Evolutionary conservation across 1,140 invertebrate genomes (phyloP), one percentile per base, ranked within the genome.

Genomic region (Gerris buenoi): DNA sequence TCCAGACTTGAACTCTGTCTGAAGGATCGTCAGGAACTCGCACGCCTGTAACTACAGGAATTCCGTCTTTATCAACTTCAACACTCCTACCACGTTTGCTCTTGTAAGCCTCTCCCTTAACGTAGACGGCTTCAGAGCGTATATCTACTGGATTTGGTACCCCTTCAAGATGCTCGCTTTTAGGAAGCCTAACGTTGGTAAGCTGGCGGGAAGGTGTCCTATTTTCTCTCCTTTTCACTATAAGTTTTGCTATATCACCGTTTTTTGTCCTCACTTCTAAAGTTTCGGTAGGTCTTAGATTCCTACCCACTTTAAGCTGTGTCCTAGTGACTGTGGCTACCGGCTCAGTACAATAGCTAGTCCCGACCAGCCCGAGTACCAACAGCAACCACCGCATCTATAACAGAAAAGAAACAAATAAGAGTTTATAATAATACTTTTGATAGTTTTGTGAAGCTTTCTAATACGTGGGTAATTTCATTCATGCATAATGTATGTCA

Each of bases 21-120:
- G 84, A 84, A 60, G 89, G 88, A 65, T 90, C 88, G 71, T 93
- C 90, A 0, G 90, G 89, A 23, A 91, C 84, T 65, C 89, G 81
- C 1, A 88, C 81, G 0, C 90, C 90, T 65, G 89, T 86, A 28
- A 93, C 87, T 27, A 91, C 82, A 0, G 88, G 87, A 58, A 88
- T 86, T 0, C 87, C 88, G 72, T 89, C 86, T 2, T 78, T 75
- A 60, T 86, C 88, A 0, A 89, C 72, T 23, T 80, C 78, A 15
- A 84, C 77, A 25, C 81, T 82, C 64, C 83, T 75, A 13, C 78
- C 80, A 56, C 79, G 75, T 71, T 81, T 82, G 27, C 76, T 74
- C 33, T 69, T 65, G 5, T 77, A 78, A 60, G 77, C 76, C n/a
- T 78, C 77, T 67, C 79, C 80, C 73, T 85, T 83, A 2, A 84